Evolutionary conservation across 2,888 invertebrate genomes (phyloP), one percentile per base, ranked within the genome.

Genomic region (Lamellibrachia satsuma): DNA sequence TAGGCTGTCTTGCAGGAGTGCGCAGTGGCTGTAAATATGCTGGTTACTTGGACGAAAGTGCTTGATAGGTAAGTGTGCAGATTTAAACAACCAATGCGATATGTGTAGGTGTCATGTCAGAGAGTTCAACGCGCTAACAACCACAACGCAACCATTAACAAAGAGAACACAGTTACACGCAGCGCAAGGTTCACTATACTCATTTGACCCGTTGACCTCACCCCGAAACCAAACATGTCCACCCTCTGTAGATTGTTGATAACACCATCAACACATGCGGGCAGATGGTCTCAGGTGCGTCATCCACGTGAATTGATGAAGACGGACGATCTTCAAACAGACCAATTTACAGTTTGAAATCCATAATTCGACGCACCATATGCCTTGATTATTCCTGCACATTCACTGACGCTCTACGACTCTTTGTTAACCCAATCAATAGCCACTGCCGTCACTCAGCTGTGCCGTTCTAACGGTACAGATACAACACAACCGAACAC

Each of bases 261-360:
- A 75, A 22, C 75, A 22, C n/a, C 75, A 6, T n/a, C 75, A 75
- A 11, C 15, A 6, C 6, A 0, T n/a, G n/a, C 75, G 22, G 75
- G 75, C 75, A 75, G 75, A 75, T 75, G 75, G 75, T 75, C 75
- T 75, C 75, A 75, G 75, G 75, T 75, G 75, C 75, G 75, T 75
- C 75, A 75, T 75, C 75, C 75, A 15, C 75, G 75, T 22, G 75
- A n/a, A 75, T 75, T 75, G 75, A 75, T 22, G 15, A 75, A 75
- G 75, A 22, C 75, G n/a, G 22, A 75, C 75, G n/a, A 75, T 11
- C 75, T 22, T 75, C 75, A 75, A 75, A 75, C 75, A 75, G n/a
- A 75, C 75, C 75, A 75, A 75, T 22, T 75, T 75, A 75, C 75
- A n/a, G 3, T 75, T 75, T 75, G 75, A 22, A 75, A 75, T 75